Conservation (phyloP, 2,888 invertebrate species). For the Nezara viridula region DNA sequence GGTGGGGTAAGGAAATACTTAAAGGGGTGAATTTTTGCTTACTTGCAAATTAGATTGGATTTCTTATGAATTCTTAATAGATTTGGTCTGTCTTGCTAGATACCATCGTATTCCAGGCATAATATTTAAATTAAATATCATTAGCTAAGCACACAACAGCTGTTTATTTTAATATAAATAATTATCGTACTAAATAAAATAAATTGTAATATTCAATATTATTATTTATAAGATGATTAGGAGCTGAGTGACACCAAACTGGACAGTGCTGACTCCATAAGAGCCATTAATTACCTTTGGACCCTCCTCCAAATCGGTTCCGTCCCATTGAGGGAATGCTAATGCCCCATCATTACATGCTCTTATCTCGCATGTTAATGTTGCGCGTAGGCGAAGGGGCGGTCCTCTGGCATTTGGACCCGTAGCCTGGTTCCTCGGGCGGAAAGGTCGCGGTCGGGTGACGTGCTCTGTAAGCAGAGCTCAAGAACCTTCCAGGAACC, state of each 20-base stretch:
- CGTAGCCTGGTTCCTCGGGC: not conserved
- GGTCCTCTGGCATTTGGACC: slow-evolving; percentile 5
- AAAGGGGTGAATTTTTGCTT: too few relatives aligned
- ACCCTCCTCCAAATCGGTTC: slow-evolving; percentile 18
- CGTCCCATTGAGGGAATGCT: slow-evolving; percentile 41
- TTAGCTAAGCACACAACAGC: too few relatives aligned
- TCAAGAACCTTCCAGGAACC: not conserved
- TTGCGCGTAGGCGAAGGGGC: slow-evolving; percentile 14
- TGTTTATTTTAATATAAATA: too few relatives aligned
- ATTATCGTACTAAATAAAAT: not conserved
- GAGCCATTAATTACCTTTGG: not conserved
- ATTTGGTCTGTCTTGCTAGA: too few relatives aligned
- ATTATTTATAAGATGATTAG: not conserved
- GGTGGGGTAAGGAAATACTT: too few relatives aligned
- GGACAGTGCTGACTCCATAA: not conserved
- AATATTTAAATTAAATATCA: too few relatives aligned
- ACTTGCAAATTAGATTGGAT: too few relatives aligned
- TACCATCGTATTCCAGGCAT: too few relatives aligned
- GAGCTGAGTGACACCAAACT: slow-evolving; percentile 2
- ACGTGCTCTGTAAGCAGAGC: slow-evolving; percentile 41
- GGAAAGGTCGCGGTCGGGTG: slow-evolving; percentile 16
- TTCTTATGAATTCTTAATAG: too few relatives aligned
- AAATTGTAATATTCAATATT: not conserved
- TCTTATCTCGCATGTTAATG: slow-evolving; percentile 41
- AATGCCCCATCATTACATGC: slow-evolving; percentile 34